phyloP scores from a whole-genome alignment of 2,888 invertebrate species.

The Nemotelus nigrinus region DNA sequence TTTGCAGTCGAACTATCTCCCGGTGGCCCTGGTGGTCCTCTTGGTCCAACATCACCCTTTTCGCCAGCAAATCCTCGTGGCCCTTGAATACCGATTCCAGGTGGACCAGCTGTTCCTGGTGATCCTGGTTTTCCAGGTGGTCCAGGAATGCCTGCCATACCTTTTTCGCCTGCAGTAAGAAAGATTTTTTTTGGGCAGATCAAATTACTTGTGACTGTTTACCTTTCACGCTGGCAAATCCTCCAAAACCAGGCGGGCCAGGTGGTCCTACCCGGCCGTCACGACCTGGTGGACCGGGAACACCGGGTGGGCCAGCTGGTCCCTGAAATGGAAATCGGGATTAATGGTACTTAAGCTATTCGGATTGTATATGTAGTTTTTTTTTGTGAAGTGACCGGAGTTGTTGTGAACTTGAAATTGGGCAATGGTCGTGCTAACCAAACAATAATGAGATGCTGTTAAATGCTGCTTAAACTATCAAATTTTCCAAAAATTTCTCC shows the following conservation, averaged over 20 bases:
- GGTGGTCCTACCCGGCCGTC: conserved; percentile 53
- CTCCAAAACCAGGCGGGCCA: conserved; percentile 44
- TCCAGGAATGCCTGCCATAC: conserved; percentile 57
- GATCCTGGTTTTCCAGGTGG: conserved; percentile 46
- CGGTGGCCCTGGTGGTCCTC: conserved; percentile 68
- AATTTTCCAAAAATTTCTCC: too few relatives aligned
- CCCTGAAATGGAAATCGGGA: conserved; percentile 53
- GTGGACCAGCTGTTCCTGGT: conserved; percentile 62
- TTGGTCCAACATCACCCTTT: conserved; percentile 66
- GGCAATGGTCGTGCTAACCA: too few relatives aligned
- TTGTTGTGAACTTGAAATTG: too few relatives aligned
- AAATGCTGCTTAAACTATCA: too few relatives aligned
- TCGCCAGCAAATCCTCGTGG: conserved; percentile 42
- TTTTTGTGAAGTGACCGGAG: too few relatives aligned
- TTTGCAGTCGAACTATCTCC: conserved; percentile 73
- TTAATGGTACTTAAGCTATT: neutral
- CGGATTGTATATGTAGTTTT: too few relatives aligned
- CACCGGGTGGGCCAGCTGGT: conserved; percentile 51
- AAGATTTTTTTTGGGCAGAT: neutral
- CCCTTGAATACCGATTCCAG: conserved; percentile 44
- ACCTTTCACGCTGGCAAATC: conserved; percentile 26
- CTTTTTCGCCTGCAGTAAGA: conserved; percentile 51
- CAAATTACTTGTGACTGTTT: neutral
- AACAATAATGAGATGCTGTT: too few relatives aligned
- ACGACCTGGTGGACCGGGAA: conserved; percentile 55